These are phyloP conservation scores for Diaperis boleti DNA, from an alignment of 2,888 invertebrate species.

Conservation along the genomic window DNA sequence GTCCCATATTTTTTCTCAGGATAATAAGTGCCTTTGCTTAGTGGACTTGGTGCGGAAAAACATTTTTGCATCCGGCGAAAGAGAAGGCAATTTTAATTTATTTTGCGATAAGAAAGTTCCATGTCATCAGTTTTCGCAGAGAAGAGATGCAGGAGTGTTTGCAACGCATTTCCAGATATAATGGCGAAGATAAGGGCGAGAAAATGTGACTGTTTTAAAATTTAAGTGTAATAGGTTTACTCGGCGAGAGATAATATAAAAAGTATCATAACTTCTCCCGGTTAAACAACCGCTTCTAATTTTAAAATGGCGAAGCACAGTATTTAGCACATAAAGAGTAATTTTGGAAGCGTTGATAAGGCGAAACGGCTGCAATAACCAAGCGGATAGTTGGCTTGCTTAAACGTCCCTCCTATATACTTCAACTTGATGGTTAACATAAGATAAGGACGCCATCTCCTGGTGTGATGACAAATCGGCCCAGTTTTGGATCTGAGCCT, in stretches of 20 bases:
- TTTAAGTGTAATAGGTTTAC: slow-evolving; percentile 66
- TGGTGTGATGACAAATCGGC: slow-evolving; percentile 58
- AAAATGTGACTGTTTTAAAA: slow-evolving; percentile 67
- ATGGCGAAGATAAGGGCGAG: slow-evolving; percentile 63
- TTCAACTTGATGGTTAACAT: slow-evolving; percentile 44
- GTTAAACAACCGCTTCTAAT: slow-evolving; percentile 64
- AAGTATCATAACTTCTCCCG: slow-evolving; percentile 62
- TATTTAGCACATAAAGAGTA: slow-evolving; percentile 62
- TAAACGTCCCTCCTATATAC: slow-evolving; percentile 37
- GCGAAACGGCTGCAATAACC: slow-evolving; percentile 54
- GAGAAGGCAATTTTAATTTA: slow-evolving; percentile 56
- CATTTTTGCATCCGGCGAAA: slow-evolving; percentile 43
- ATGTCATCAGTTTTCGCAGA: slow-evolving; percentile 64
- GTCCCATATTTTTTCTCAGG: neutral
- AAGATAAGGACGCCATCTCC: slow-evolving; percentile 49
- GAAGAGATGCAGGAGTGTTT: slow-evolving; percentile 60
- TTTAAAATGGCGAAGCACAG: slow-evolving; percentile 60
- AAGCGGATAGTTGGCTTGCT: slow-evolving; percentile 47
- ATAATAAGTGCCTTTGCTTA: slow-evolving; percentile 20
- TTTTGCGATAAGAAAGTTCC: slow-evolving; percentile 64
- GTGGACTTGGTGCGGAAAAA: slow-evolving; percentile 32
- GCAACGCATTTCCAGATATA: slow-evolving; percentile 64
- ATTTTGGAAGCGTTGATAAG: slow-evolving; percentile 59
- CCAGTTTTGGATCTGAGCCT: slow-evolving; percentile 59
- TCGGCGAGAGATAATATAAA: slow-evolving; percentile 63